These are phyloP conservation scores for Sinosuthora webbiana DNA, from an alignment of 2,113 vertebrate species.

Conservation along the genomic window DNA sequence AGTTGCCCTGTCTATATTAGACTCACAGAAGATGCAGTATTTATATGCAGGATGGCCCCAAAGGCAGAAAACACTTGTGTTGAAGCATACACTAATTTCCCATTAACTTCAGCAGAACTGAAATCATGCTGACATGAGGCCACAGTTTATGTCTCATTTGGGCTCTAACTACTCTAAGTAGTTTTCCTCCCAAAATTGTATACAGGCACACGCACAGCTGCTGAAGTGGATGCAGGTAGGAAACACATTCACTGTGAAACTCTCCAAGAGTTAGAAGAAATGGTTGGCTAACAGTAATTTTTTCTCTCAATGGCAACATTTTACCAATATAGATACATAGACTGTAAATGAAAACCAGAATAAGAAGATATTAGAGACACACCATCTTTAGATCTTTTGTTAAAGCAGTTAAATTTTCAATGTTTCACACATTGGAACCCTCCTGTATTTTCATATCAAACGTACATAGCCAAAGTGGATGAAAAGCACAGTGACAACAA, in stretches of 20 bases:
- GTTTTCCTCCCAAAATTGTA: neutral
- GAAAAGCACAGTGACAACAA: neutral
- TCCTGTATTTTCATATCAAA: neutral
- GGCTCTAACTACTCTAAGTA: neutral
- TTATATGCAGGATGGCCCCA: neutral
- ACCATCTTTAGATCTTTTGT: neutral
- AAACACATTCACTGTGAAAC: neutral
- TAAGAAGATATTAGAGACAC: neutral
- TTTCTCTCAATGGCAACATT: neutral
- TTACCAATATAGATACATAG: neutral
- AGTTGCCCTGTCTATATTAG: neutral
- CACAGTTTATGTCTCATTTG: neutral
- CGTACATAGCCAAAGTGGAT: neutral
- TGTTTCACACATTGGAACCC: neutral
- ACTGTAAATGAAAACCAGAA: neutral
- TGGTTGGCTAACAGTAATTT: neutral
- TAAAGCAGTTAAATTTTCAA: neutral
- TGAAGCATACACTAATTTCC: neutral
- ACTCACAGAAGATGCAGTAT: neutral
- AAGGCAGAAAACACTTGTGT: neutral
- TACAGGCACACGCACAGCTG: neutral
- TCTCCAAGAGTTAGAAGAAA: neutral
- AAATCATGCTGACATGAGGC: neutral
- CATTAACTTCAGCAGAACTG: neutral
- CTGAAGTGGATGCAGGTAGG: neutral